Conservation (phyloP, 2,797 vertebrate species). For the Myotis vivesi region DNA sequence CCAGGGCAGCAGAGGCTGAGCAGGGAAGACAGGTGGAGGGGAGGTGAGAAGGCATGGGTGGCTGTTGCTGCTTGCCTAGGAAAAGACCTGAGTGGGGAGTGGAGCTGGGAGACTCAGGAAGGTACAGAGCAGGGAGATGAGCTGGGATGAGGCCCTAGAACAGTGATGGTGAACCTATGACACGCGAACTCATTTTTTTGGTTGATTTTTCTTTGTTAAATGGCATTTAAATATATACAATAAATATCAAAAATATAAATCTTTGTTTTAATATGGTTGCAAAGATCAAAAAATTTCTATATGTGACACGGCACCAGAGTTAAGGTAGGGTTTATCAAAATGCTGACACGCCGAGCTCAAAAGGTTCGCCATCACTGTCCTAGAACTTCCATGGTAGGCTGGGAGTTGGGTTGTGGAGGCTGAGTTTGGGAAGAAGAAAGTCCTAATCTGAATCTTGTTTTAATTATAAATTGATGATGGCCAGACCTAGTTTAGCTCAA, state of each 20-base stretch:
- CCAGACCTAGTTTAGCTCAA: neutral
- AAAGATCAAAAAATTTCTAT: too few species aligned
- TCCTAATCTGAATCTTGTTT: neutral
- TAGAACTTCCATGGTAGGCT: neutral
- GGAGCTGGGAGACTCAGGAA: neutral
- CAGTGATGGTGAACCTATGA: too few species aligned
- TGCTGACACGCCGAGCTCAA: too few species aligned
- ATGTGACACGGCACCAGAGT: too few species aligned
- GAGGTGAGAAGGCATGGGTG: fast-evolving
- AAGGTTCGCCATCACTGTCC: neutral
- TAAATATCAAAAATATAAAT: too few species aligned
- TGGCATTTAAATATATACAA: too few species aligned
- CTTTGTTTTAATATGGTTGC: too few species aligned
- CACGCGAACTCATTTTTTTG: too few species aligned
- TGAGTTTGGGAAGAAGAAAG: neutral
- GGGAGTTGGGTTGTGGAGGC: neutral
- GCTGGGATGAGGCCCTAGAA: fast-evolving
- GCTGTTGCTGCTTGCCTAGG: neutral
- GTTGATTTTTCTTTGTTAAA: too few species aligned
- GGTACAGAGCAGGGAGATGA: neutral
- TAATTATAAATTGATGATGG: neutral
- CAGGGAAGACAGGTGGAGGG: neutral
- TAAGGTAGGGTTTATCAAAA: too few species aligned
- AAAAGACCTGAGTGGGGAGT: too few species aligned
- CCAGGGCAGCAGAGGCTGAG: neutral